A percentile compares a stretch with the other conserved stretches of the same genome.
Evolutionary conservation across 2,797 vertebrate genomes (phyloP).

Genomic region (Molossus alvarezi): DNA sequence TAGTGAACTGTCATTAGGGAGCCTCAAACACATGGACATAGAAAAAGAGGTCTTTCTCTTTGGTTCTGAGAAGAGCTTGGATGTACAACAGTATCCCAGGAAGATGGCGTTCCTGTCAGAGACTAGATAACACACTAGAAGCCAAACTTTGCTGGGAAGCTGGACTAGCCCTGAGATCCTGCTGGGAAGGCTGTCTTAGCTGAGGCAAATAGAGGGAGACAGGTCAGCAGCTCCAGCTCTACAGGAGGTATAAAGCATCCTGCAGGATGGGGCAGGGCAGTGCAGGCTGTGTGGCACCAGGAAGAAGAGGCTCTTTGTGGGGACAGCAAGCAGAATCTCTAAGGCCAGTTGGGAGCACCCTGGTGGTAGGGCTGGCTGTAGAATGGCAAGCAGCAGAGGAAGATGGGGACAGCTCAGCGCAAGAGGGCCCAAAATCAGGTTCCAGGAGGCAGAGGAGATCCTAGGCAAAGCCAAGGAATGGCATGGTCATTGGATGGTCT

Average conservation of each 20-base stretch:
- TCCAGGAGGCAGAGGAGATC: background rate
- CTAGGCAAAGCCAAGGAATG: background rate
- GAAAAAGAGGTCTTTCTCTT: constrained; percentile 21
- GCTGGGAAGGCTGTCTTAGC: background rate
- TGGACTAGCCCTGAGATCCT: background rate
- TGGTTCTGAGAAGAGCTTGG: background rate
- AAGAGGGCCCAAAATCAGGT: background rate
- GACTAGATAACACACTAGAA: background rate
- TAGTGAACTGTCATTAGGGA: background rate
- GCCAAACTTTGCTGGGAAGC: background rate
- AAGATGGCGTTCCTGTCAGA: background rate
- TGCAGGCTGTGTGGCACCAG: background rate
- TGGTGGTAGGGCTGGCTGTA: background rate
- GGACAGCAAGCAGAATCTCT: background rate
- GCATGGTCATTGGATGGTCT: background rate
- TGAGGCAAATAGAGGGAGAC: background rate
- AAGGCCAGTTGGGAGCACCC: background rate
- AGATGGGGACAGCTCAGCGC: background rate
- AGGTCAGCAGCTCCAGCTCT: background rate
- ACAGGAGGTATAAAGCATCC: background rate
- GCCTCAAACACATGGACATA: background rate
- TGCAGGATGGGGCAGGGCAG: background rate
- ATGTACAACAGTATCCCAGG: background rate
- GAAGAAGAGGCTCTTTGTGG: background rate
- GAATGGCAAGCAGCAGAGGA: background rate